Evolutionary conservation across 2,113 vertebrate genomes (phyloP), one percentile per base, ranked within the genome.

Genomic region (Gallinago paraguaiae): DNA sequence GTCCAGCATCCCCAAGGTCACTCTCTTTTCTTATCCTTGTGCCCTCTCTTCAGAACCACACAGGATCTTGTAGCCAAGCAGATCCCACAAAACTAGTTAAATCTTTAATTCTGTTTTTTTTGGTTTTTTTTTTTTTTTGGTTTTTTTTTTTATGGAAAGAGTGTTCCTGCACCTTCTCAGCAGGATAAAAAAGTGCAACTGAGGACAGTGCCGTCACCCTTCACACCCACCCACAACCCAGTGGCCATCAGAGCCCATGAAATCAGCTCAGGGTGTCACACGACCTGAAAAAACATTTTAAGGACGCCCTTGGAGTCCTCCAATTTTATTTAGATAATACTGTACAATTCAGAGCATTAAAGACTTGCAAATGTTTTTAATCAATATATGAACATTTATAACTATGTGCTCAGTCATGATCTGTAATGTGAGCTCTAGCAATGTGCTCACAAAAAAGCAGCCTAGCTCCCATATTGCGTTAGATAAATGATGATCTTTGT

Each of bases 381-480:
- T 41, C 7, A 35, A 17, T 15, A 54, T 15, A 28, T 54, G 16
- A 54, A 17, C 8, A 46, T 33, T 50, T n/a, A 39, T 6, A 48
- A 24, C 12, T 30, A 33, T 0, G 0, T 46, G 35, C 23, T 61
- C 59, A 30, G 27, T 54, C 9, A 17, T 30, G 28, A 54, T 30
- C 28, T 4, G 6, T 54, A 30, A 54, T 10, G 53, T 30, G 28
- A 54, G 30, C 51, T 54, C 10, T 17, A 54, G 53, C 27, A 24
- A 23, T 14, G 57, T 60, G 57, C 23, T 60, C 22, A 48, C 57
- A 28, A 25, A 17, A 25, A 22, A 12, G 27, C 53, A 13, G 13
- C 12, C 27, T 7, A 23, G 9, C 3, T 7, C 0, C 6, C 11
- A 8, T 11, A 3, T 5, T 50, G 24, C 22, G 30, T n/a, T 17